Percentiles rank a stretch among this genome's conserved stretches.
Evolutionary conservation across 2,113 vertebrate genomes (phyloP).

Genomic region (Protobothrops mucrosquamatus): DNA sequence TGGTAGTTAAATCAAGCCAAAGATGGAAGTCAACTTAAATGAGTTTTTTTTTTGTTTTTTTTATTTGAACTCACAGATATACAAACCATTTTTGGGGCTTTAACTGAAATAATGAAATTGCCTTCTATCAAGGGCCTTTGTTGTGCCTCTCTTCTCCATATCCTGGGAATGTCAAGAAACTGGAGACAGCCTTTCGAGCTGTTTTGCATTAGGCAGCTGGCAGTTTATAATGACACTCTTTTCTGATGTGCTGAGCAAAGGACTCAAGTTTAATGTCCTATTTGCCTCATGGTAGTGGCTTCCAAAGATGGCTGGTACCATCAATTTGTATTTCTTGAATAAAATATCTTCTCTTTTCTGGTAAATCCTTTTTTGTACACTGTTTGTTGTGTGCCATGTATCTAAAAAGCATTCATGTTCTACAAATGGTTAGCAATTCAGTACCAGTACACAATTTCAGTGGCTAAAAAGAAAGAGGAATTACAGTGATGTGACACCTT

Average conservation of each 20-base stretch:
- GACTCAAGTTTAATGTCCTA: conserved; percentile 48
- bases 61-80: background rate
- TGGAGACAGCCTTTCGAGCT: conserved; percentile 50
- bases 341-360: conserved; percentile 70
- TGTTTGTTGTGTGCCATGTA: conserved; percentile 16
- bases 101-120: conserved; percentile 48
- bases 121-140: conserved; percentile 49
- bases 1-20: conserved; percentile 36
- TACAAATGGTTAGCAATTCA: background rate
- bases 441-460: conserved; percentile 7
- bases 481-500: fast-evolving
- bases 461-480: background rate
- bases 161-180: conserved; percentile 63
- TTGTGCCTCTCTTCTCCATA: conserved; percentile 64
- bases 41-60: background rate
- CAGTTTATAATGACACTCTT: conserved; percentile 31
- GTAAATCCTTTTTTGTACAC: conserved; percentile 37
- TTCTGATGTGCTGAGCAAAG: conserved; percentile 48
- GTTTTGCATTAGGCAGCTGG: conserved; percentile 17
- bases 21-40: conserved; percentile 40
- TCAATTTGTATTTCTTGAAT: conserved; percentile 74
- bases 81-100: conserved; percentile 41
- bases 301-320: conserved; percentile 73
- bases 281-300: conserved; percentile 68
- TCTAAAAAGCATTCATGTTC: background rate